Evolutionary conservation across 1,140 invertebrate species (phyloP).

Genomic region (Bradynema listronoti): DNA sequence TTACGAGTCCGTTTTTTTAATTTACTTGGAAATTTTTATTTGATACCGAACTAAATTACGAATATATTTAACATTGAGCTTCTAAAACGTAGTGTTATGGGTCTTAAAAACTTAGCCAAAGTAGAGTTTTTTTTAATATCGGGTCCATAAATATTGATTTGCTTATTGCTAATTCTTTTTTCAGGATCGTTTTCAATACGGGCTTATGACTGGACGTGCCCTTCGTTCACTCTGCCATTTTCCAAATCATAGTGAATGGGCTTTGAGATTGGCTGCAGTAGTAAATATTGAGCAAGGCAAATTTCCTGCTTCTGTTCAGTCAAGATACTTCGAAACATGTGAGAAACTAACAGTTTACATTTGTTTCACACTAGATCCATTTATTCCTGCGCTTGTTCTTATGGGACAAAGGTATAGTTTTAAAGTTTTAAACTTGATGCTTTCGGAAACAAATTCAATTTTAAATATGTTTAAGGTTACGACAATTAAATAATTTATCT

Average conservation of each 20-base stretch:
- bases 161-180: not conserved
- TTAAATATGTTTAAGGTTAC: too few species aligned
- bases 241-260: slow-evolving; percentile 23
- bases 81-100: too few species aligned
- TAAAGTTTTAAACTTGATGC: too few species aligned
- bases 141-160: not conserved
- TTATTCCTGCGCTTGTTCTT: slow-evolving; percentile 11
- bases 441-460: too few species aligned
- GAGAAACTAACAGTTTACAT: slow-evolving; percentile 21
- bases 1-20: too few species aligned
- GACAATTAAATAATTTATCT: too few species aligned
- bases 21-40: too few species aligned
- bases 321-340: slow-evolving; percentile 29
- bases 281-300: slow-evolving; percentile 27
- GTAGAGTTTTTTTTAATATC: too few species aligned
- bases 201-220: slow-evolving; percentile 16
- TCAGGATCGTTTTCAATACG: slow-evolving; percentile 32
- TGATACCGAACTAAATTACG: too few species aligned
- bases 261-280: slow-evolving; percentile 22
- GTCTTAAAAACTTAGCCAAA: too few species aligned
- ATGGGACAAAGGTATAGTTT: slow-evolving; percentile 20
- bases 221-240: slow-evolving; percentile 21
- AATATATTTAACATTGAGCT: too few species aligned
- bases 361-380: slow-evolving; percentile 20
- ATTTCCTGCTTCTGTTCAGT: slow-evolving; percentile 24